Percentiles rank a stretch among this genome's conserved stretches.
These are phyloP conservation scores for Natator depressus DNA, from an alignment of 2,113 vertebrate species.

Conservation along the genomic window DNA sequence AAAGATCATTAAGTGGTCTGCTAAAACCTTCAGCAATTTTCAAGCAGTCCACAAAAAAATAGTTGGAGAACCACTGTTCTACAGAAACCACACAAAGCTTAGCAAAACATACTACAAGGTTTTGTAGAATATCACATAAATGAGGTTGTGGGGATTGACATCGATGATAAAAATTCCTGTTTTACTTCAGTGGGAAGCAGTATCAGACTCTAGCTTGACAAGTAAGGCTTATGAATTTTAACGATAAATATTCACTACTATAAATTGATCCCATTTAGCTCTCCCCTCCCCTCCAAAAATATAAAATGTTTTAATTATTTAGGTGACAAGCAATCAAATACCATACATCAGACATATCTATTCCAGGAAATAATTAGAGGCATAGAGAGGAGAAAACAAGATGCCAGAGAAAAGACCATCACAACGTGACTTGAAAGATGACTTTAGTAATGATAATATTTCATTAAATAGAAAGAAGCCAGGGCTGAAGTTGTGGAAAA, in stretches of 20 bases:
- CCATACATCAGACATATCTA: constrained; percentile 17
- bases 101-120: background rate
- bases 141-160: background rate
- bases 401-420: background rate
- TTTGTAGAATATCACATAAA: background rate
- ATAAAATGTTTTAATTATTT: constrained; percentile 20
- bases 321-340: constrained; percentile 22
- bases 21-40: too few relatives aligned
- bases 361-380: constrained; percentile 59
- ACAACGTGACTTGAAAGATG: background rate
- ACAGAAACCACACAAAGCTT: background rate
- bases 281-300: background rate
- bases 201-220: background rate
- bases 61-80: background rate
- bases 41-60: too few relatives aligned
- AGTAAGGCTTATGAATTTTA: background rate
- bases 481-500: constrained; percentile 27
- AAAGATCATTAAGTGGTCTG: too few relatives aligned
- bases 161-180: background rate
- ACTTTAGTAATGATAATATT: constrained; percentile 56
- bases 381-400: constrained; percentile 34
- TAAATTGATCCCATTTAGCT: background rate
- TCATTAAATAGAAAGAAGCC: constrained; percentile 50
- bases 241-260: background rate
- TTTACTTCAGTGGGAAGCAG: fast-evolving